Base-by-base conservation (phyloP, 2,888 invertebrate species). In the Endotricha flammealis region DNA sequence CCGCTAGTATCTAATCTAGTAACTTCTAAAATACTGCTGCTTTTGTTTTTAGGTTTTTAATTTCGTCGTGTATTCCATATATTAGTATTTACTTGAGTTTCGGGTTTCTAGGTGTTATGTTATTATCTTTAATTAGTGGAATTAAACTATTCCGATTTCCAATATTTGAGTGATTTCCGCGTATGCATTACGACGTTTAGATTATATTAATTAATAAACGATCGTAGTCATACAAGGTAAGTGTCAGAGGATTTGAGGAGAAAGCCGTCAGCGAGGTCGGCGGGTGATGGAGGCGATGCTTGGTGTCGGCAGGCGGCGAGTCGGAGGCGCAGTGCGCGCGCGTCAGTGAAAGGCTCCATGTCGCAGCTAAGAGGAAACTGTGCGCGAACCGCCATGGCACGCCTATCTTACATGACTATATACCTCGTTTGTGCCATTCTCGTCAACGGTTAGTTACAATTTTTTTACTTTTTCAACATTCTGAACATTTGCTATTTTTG, bases 301-400 rank as follows among this genome's bases (percentile, higher is more conserved):
- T 50, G 58, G 53, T 49, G 50, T 54, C 56, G 37, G 31, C 39
- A 38, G 41, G 41, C 45, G 39, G 39, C 46, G 39, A 47, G 48
- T 33, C 41, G 34, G 32, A 46, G 38, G 51, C 58, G 52, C 80
- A 86, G 85, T 86, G 71, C 71, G 78, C 73, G 57, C 65, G 75
- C 79, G 81, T 46, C 76, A 69, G 85, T 85, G 85, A 86, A 85
- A 82, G 85, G 86, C 53, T 59, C 55, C 64, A 80, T 80, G 80
- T 72, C 75, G 70, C 64, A 64, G 57, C 57, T 53, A 43, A 54
- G 51, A 45, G 65, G 62, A 57, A 66, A 60, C 64, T 46, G 62
- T 57, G 59, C 52, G 50, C 66, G 68, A 53, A 58, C 65, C 50
- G 55, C 62, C 61, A 79, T 76, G 74, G 62, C 71, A 63, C 65